Evolutionary conservation across 2,113 vertebrate genomes (phyloP).

Genomic region (Phodopus roborovskii): DNA sequence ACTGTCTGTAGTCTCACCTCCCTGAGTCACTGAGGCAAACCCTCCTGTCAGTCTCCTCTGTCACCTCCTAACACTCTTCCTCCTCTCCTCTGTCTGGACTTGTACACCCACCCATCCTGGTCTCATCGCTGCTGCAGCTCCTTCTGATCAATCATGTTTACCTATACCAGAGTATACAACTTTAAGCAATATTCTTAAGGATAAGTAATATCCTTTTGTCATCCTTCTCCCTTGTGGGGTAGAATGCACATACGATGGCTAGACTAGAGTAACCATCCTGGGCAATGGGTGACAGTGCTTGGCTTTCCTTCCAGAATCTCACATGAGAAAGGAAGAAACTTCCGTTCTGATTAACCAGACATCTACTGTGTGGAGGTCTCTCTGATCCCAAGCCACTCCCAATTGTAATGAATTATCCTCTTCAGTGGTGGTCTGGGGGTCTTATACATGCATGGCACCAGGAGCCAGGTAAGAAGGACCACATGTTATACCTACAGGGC

Average conservation of each 20-base stretch:
- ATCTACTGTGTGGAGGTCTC: background rate
- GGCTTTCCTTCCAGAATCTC: background rate
- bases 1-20: background rate
- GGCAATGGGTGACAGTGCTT: background rate
- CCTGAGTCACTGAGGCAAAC: background rate
- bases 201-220: background rate
- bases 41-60: background rate
- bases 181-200: background rate
- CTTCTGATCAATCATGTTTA: background rate
- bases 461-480: background rate
- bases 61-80: background rate
- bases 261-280: background rate
- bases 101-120: background rate
- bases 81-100: background rate
- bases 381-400: slow-evolving; percentile 19
- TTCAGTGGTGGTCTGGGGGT: background rate
- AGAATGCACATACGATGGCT: background rate
- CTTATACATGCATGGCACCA: slow-evolving; percentile 1
- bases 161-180: background rate
- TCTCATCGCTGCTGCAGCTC: background rate
- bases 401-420: slow-evolving; percentile 44
- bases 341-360: background rate
- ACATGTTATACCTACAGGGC: background rate
- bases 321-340: slow-evolving; percentile 7
- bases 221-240: background rate